A percentile compares a stretch with the other conserved stretches of the same genome.
phyloP scores from a whole-genome alignment of 2,113 vertebrate genomes.

The Sakesphorus luctuosus region DNA sequence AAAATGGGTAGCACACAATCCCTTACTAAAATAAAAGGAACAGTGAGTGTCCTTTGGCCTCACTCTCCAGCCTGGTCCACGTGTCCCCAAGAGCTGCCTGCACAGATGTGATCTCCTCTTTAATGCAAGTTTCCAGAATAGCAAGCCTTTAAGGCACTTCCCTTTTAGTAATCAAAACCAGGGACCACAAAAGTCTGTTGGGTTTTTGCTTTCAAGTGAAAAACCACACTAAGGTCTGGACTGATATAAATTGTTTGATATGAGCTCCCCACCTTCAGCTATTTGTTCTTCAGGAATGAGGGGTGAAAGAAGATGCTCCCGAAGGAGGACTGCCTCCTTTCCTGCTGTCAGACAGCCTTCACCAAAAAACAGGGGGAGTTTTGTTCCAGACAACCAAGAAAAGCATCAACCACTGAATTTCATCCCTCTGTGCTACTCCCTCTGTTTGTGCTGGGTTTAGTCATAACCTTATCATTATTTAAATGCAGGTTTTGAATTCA shows the following conservation, averaged over 20 bases:
- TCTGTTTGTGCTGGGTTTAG: neutral
- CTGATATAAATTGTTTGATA: neutral
- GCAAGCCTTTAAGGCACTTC: constrained; percentile 45
- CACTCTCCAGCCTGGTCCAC: neutral
- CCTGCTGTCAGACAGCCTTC: neutral
- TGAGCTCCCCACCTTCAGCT: neutral
- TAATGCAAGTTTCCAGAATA: neutral
- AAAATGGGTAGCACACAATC: rapidly evolving
- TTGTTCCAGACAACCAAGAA: neutral
- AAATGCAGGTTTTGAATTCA: constrained; percentile 20
- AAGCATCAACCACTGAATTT: neutral
- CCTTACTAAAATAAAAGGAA: neutral
- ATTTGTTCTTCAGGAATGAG: neutral
- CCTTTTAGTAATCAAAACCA: constrained; percentile 52
- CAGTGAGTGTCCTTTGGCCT: neutral
- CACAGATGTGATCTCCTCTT: constrained; percentile 17
- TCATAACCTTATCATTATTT: neutral
- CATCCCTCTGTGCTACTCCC: neutral
- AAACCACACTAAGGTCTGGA: neutral
- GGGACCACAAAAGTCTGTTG: neutral
- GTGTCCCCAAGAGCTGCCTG: neutral
- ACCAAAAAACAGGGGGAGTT: neutral
- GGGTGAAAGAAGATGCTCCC: neutral
- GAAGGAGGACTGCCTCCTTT: neutral
- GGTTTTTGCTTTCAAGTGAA: neutral